Percentiles rank a stretch among this genome's conserved stretches.
Conservation (phyloP, 1,140 invertebrate genomes). For the Drosophila aff. region DNA sequence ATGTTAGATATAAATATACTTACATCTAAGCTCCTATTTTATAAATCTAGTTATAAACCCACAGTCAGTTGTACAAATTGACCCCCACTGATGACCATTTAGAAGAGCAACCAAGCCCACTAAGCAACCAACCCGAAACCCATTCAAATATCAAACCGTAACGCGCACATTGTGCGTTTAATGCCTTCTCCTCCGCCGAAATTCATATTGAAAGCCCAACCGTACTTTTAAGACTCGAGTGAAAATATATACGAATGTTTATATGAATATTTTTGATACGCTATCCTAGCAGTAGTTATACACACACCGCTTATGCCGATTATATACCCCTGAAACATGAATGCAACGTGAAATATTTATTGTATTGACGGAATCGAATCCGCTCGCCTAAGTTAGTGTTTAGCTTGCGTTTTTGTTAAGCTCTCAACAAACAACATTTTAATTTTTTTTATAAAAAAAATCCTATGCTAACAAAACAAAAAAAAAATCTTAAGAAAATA, state of each 20-base stretch:
- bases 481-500: constrained; percentile 11
- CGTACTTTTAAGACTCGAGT: constrained; percentile 79
- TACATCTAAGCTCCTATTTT: constrained; percentile 44
- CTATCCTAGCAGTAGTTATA: constrained; percentile 62
- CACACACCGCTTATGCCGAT: constrained; percentile 13
- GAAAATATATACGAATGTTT: constrained; percentile 80
- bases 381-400: constrained; percentile 66
- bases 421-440: constrained; percentile 66
- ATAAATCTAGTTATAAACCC: constrained; percentile 37
- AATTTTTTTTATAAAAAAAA: constrained; percentile 82
- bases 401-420: constrained; percentile 84
- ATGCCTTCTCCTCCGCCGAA: constrained; percentile 46
- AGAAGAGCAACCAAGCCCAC: constrained; percentile 22
- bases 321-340: constrained; percentile 43
- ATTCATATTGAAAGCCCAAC: constrained; percentile 81
- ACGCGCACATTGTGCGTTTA: constrained; percentile 78
- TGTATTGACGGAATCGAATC: constrained; percentile 58
- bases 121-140: constrained; percentile 29
- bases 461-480: constrained; percentile 35
- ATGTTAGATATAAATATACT: constrained; percentile 59
- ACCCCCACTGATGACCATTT: constrained; percentile 60
- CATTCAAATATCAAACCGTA: constrained; percentile 28
- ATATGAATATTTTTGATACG: constrained; percentile 77
- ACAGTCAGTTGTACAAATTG: constrained; percentile 78
- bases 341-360: constrained; percentile 58